Evolutionary conservation across 92 coral and sea anemone genomes (phyloP), one percentile per base, ranked within the genome.

Genomic region (Actinostola sp.): DNA sequence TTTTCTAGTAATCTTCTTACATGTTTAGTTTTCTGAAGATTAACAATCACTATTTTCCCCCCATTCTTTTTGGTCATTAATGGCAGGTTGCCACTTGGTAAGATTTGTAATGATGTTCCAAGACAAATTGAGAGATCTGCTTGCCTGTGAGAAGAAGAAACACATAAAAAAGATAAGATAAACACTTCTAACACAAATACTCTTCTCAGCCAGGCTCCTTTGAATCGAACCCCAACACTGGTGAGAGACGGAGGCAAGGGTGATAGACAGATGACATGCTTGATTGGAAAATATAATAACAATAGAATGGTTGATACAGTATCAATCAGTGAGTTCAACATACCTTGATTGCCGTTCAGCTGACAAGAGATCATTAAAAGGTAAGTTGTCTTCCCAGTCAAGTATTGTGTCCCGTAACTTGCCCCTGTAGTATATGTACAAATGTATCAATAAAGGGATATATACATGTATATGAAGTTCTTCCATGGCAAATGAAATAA

Each of bases 301-400:
- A n/a, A n/a, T n/a, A n/a, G n/a, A n/a, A n/a, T n/a, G n/a, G n/a
- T n/a, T n/a, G n/a, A n/a, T n/a, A n/a, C n/a, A n/a, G n/a, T n/a
- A n/a, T n/a, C n/a, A n/a, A n/a, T n/a, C n/a, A n/a, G n/a, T n/a
- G n/a, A n/a, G n/a, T n/a, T n/a, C n/a, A n/a, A n/a, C n/a, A n/a
- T 53, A 94, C 98, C 98, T 94, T 60, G 97, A 85, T 39, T 94
- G 92, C 33, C 88, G 88, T 65, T 94, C 98, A 28, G 97, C 97
- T 26, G 73, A 50, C 12, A 88, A 66, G 50, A 94, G 89, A 63
- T 94, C 98, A 50, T 85, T 75, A 28, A 75, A 63, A 39, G 98
- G 98, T 38, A 94, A 73, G 21, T 92, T 77, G 81, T 88, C 97
- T 62, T 94, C 98, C 98, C 98, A 94, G 68, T 94, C 98, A 31